Percentiles rank a stretch among this genome's conserved stretches.
These are phyloP conservation scores for Aurelia aurita DNA, from an alignment of 30 jellyfish, hydroid and myxozoan genomes.

Conservation along the genomic window DNA sequence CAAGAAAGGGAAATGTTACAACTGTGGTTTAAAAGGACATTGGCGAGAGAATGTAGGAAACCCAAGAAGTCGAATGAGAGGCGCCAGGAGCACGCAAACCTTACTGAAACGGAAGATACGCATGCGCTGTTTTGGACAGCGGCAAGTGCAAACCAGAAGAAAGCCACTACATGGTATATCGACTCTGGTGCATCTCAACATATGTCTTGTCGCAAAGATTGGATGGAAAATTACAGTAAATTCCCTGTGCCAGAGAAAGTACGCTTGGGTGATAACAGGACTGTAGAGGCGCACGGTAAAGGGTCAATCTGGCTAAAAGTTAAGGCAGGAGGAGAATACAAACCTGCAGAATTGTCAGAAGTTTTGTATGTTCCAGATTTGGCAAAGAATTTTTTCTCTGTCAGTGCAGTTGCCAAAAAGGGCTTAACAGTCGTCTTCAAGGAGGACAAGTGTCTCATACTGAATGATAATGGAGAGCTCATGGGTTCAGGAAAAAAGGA, in stretches of 20 bases:
- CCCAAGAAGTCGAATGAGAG: too few species aligned
- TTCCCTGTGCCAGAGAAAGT: slow-evolving; percentile 29
- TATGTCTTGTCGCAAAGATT: slow-evolving; percentile 35
- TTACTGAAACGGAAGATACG: too few species aligned
- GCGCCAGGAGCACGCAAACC: too few species aligned
- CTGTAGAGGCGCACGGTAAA: slow-evolving; percentile 31
- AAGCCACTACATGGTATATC: slow-evolving; percentile 11
- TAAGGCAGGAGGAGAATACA: slow-evolving; percentile 21
- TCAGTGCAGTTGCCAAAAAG: slow-evolving; percentile 20
- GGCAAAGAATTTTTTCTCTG: slow-evolving; percentile 33
- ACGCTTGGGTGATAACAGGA: slow-evolving; percentile 34
- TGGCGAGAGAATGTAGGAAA: too few species aligned
- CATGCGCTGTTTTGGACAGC: slow-evolving; percentile 32
- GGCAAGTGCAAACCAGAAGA: slow-evolving; percentile 5
- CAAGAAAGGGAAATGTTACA: too few species aligned
- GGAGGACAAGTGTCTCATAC: too few species aligned
- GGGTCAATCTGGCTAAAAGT: slow-evolving; percentile 24
- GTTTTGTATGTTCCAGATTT: slow-evolving; percentile 48
- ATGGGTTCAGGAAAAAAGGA: too few species aligned
- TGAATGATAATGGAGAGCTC: too few species aligned
- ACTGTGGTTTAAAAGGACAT: too few species aligned
- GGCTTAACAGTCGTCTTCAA: too few species aligned
- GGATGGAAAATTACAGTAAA: not conserved
- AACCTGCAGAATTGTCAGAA: too few species aligned
- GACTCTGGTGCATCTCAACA: slow-evolving; percentile 64